These are phyloP conservation scores for Phoenicopterus ruber DNA, from an alignment of 2,113 vertebrate genomes.

Conservation along the genomic window DNA sequence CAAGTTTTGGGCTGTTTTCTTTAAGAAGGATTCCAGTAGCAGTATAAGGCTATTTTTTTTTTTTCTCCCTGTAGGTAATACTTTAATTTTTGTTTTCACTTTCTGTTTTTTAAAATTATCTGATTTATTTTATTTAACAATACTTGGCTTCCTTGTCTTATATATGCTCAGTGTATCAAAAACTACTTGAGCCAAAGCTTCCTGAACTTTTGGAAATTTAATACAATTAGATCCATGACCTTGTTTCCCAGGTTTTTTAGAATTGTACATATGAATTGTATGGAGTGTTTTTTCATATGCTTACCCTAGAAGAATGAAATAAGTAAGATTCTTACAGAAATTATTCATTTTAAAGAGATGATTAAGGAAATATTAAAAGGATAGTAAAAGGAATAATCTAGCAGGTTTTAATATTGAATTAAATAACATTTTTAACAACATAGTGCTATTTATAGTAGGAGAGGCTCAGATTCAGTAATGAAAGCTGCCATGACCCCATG, in stretches of 20 bases:
- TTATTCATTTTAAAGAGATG: background rate
- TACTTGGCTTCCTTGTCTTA: background rate
- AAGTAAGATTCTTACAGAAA: background rate
- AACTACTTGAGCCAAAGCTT: background rate
- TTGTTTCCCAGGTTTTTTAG: background rate
- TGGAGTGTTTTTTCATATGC: background rate
- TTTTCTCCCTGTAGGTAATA: background rate
- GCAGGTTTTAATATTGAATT: background rate
- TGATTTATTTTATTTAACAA: background rate
- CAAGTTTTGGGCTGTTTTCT: background rate
- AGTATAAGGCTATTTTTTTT: background rate
- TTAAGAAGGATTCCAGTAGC: background rate
- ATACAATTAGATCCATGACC: background rate
- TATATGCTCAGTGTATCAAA: background rate
- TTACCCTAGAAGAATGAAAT: background rate
- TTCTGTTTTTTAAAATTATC: background rate
- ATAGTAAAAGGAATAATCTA: background rate
- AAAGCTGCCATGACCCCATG: background rate
- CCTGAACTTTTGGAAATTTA: background rate
- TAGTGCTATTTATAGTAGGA: background rate
- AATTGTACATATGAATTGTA: background rate
- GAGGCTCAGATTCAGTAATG: background rate
- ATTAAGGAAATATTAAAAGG: background rate
- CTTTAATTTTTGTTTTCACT: background rate
- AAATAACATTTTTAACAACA: background rate